Base-by-base conservation (phyloP, 1,140 invertebrate species). In the Ylistrum balloti region DNA sequence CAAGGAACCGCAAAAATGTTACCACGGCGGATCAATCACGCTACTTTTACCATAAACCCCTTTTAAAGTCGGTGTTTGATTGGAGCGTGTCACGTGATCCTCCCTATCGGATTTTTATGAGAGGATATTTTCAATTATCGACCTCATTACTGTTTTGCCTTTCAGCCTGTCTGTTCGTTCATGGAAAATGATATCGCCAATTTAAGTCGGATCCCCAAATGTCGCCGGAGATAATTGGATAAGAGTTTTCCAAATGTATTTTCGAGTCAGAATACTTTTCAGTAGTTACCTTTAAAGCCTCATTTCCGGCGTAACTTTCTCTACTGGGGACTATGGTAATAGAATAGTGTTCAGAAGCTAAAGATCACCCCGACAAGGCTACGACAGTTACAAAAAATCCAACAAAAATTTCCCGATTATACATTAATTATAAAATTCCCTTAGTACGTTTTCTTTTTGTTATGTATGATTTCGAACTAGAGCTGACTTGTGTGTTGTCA, bases 171-270 rank as follows among this genome's bases (percentile, higher is more conserved):
- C 56, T 28, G 56, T 74, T 74, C 56, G 56, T 74, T 74, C 56
- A 74, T 74, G 56, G 56, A 74, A 74, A 74, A 74, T 74, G 56
- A 74, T 74, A 74, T 74, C 56, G 56, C 56, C 56, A 74, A 74
- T 74, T 74, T 74, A 74, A 74, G 22, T 74, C 56, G 0, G 56
- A 74, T 74, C 56, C 56, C 56, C 56, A 74, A 74, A 74, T 74
- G 56, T 74, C 56, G 56, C 56, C 22, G 56, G 28, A 28, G 56
- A 74, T 74, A 74, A 74, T 74, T 74, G 56, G 56, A 74, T 74
- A 74, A 74, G 56, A 74, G 56, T 74, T 74, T 74, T 74, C 56
- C 56, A 74, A 74, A 74, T 74, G 56, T 74, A 74, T 74, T 74
- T 74, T 74, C 56, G 56, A 74, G 56, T 74, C 56, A 74, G 56